Conservation (phyloP, 1,140 invertebrate species). For the Drosophila parvula region DNA sequence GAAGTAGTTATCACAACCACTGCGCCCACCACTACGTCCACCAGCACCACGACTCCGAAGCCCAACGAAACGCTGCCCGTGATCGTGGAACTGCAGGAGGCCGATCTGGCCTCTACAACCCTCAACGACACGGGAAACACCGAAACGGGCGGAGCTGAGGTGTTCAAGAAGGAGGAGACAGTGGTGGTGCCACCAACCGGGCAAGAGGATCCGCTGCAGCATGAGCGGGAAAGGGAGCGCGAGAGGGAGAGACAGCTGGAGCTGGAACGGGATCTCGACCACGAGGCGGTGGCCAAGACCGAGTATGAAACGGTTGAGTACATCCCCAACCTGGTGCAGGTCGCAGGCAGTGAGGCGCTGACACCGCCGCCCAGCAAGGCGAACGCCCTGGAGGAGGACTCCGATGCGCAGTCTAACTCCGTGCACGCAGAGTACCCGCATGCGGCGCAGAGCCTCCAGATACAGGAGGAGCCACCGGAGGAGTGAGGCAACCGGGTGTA, state of each 20-base stretch:
- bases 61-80: conserved; percentile 68
- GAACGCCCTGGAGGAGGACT: conserved; percentile 72
- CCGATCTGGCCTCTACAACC: conserved; percentile 19
- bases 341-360: conserved; percentile 21
- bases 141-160: conserved; percentile 11
- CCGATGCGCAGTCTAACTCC: conserved; percentile 78
- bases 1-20: conserved; percentile 62
- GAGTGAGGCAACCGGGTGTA: conserved; percentile 42
- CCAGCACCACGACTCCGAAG: conserved; percentile 65
- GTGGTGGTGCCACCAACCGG: conserved; percentile 9
- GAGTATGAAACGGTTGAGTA: conserved; percentile 80
- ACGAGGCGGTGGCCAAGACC: conserved; percentile 71
- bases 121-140: conserved; percentile 27
- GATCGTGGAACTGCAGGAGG: conserved; percentile 69
- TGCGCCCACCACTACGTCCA: conserved; percentile 64
- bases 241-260: conserved; percentile 36
- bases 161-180: conserved; percentile 1
- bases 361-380: conserved; percentile 60
- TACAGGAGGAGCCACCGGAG: conserved; percentile 82
- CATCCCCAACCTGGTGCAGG: conserved; percentile 68
- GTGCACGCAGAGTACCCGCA: conserved; percentile 79
- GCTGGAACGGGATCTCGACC: conserved; percentile 44
- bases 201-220: conserved; percentile 11
- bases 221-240: conserved; percentile 21
- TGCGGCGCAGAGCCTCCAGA: conserved; percentile 77